Conservation (phyloP, 2,113 vertebrate genomes). For the Mesoclemmys tuberculata region DNA sequence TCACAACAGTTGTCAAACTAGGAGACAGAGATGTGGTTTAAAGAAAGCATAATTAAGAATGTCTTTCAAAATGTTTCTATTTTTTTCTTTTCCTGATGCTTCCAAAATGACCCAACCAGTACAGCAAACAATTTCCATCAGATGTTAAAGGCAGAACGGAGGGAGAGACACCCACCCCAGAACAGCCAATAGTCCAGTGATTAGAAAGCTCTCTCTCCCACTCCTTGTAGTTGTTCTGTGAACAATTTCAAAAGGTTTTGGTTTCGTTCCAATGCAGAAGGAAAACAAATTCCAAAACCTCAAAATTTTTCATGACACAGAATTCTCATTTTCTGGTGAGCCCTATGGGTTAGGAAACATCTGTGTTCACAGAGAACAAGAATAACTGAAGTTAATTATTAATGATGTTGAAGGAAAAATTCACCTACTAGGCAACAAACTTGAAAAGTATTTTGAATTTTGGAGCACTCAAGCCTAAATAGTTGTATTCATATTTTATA, state of each 20-base stretch:
- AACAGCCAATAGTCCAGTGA: not conserved
- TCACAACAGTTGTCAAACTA: not conserved
- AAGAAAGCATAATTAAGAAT: not conserved
- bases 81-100: not conserved
- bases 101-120: rapidly evolving
- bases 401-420: not conserved
- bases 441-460: not conserved
- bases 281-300: not conserved
- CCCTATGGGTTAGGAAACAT: rapidly evolving
- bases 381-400: not conserved
- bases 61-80: not conserved
- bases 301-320: not conserved
- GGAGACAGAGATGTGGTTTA: not conserved
- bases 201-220: not conserved
- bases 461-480: not conserved
- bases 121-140: not conserved
- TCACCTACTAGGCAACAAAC: not conserved
- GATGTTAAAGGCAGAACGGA: not conserved
- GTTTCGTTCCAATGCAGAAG: not conserved
- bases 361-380: rapidly evolving
- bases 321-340: too few relatives aligned
- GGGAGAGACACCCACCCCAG: not conserved
- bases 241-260: not conserved
- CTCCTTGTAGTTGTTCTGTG: not conserved
- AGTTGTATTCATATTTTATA: not conserved